Base-by-base conservation (phyloP, 2,888 invertebrate species). In the Troides aeacus region DNA sequence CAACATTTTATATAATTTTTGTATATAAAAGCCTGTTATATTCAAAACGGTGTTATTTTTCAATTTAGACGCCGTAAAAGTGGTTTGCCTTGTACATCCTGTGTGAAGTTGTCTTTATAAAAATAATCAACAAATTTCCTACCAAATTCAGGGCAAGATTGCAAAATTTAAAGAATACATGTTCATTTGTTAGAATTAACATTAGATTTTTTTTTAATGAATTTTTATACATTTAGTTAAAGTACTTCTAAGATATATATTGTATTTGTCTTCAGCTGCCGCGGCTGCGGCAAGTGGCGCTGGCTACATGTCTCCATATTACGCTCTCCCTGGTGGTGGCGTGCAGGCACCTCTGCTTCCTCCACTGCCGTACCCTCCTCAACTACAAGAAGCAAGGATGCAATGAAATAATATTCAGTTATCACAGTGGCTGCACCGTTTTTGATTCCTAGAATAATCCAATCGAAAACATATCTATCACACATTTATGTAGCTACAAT, bases 351-450 rank as follows among this genome's bases (percentile, higher is more conserved):
- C 94, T 24, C 93, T 95, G 17, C 94, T 96, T 74, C 95, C 95
- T 1, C 95, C 94, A 1, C 93, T 94, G 46, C 88, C 94, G 15
- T 94, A 94, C 81, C 94, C 94, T n/a, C 94, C 94, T 63, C 94
- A 95, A 71, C 94, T 96, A 71, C 96, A 96, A 86, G 96, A 96
- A 86, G 96, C 96, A 62, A 93, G 96, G 82, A 94, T 96, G 90
- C 96, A 96, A 88, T 96, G 95, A 87, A 77, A 73, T 69, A 64
- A 59, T 42, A n/a, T 70, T 21, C 64, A 61, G 60, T 63, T 56
- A 58, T 58, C 61, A 17, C 58, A 71, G 72, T 75, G 74, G 75
- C 75, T 73, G 72, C 71, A 68, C 68, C 65, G 64, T 36, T 60
- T 68, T 36, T 66, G 57, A 70, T 66, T 39, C 50, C 60, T 72